phyloP scores from a whole-genome alignment of 2,113 vertebrate genomes.

The Crypturellus undulatus region DNA sequence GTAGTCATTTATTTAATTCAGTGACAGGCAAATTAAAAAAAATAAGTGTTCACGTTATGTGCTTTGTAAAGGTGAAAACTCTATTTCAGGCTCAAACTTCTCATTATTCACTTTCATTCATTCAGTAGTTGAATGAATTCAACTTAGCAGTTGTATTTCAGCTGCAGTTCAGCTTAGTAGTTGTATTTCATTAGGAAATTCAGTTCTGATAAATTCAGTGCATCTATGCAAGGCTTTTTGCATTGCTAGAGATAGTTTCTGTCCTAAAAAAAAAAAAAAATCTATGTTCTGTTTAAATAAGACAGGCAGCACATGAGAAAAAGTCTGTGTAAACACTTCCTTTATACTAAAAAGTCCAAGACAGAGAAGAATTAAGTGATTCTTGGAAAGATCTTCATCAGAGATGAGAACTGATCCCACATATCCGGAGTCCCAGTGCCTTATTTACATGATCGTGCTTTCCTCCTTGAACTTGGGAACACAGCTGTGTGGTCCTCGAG shows the following conservation, averaged over 20 bases:
- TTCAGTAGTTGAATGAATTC: neutral
- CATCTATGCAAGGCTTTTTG: neutral
- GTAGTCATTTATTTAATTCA: neutral
- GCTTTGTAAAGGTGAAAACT: neutral
- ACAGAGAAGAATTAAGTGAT: neutral
- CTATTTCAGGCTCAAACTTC: neutral
- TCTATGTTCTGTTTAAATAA: neutral
- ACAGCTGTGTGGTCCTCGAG: neutral
- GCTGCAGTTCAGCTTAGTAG: neutral
- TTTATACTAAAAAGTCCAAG: neutral
- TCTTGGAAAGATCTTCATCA: neutral
- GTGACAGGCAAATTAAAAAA: neutral
- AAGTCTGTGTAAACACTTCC: neutral
- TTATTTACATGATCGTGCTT: rapidly evolving
- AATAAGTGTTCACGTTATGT: neutral
- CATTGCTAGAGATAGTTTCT: neutral
- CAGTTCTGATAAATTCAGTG: neutral
- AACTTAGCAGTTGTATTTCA: neutral
- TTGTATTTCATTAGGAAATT: neutral
- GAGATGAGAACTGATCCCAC: neutral
- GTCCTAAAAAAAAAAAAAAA: neutral
- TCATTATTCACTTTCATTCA: neutral
- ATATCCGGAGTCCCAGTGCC: rapidly evolving
- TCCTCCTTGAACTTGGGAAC: neutral
- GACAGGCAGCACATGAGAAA: neutral